A percentile compares a stretch with the other conserved stretches of the same genome.
phyloP scores from a whole-genome alignment of 2,797 vertebrate genomes.

The Falco naumanni region DNA sequence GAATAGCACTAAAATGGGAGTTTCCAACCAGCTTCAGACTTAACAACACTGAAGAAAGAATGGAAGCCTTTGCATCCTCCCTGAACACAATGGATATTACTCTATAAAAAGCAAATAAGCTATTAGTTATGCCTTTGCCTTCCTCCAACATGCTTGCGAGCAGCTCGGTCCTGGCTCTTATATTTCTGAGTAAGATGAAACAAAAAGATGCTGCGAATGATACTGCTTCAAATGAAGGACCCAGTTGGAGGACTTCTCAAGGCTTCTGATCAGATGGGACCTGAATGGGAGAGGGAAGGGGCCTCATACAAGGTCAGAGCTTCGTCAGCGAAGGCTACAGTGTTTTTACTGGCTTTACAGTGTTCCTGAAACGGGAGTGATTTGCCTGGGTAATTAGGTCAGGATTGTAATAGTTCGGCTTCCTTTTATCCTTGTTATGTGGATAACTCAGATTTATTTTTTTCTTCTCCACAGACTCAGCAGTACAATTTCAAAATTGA shows the following conservation, averaged over 20 bases:
- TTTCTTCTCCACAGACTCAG: conserved; percentile 24
- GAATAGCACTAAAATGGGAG: not conserved
- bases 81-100: not conserved
- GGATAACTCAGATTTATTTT: conserved; percentile 45
- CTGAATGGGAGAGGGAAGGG: not conserved
- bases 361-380: conserved; percentile 7
- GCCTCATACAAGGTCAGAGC: not conserved
- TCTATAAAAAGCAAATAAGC: not conserved
- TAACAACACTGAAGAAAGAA: not conserved
- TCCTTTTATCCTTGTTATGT: conserved; percentile 55
- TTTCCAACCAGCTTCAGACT: not conserved
- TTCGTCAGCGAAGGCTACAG: not conserved
- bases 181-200: not conserved
- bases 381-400: conserved; percentile 62
- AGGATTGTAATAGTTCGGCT: conserved; percentile 34
- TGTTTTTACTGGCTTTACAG: not conserved
- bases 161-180: not conserved
- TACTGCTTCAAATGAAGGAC: not conserved
- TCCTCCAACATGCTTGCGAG: accelerated
- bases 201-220: not conserved
- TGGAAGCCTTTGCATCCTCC: not conserved
- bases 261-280: not conserved
- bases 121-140: not conserved
- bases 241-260: not conserved
- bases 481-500: conserved; percentile 64